Conservation (phyloP, 2,888 invertebrate genomes). For the Synergus gifuensis region DNA sequence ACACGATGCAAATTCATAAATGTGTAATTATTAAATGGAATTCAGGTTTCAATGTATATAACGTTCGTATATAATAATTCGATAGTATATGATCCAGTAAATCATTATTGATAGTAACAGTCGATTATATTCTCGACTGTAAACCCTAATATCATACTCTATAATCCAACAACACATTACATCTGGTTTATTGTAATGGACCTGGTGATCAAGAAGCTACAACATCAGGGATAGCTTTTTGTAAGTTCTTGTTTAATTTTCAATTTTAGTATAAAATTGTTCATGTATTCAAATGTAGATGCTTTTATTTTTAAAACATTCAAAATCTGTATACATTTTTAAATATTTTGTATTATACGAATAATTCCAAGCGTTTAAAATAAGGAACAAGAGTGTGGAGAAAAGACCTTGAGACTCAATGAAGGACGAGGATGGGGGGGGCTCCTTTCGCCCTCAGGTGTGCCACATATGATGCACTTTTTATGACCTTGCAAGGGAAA, state of each 20-base stretch:
- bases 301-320: not conserved
- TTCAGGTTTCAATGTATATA: no score
- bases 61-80: no score
- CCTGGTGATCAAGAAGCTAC: not conserved
- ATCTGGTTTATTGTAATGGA: not conserved
- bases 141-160: not conserved
- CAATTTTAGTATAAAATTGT: not conserved
- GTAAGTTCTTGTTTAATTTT: not conserved
- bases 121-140: not conserved
- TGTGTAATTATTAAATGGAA: not conserved
- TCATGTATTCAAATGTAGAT: not conserved
- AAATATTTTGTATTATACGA: not conserved
- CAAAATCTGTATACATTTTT: not conserved
- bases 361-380: not conserved
- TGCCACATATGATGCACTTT: slow-evolving; percentile 38
- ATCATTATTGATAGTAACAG: slow-evolving; percentile 1
- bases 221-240: not conserved
- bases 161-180: not conserved
- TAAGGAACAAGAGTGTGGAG: not conserved
- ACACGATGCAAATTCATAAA: not conserved
- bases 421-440: slow-evolving; percentile 8
- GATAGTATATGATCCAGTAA: slow-evolving; percentile 4
- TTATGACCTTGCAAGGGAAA: slow-evolving; percentile 42
- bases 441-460: slow-evolving; percentile 31
- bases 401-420: slow-evolving; percentile 36